phyloP scores from a whole-genome alignment of 2,888 invertebrate genomes.

The Drosophila cracens region DNA sequence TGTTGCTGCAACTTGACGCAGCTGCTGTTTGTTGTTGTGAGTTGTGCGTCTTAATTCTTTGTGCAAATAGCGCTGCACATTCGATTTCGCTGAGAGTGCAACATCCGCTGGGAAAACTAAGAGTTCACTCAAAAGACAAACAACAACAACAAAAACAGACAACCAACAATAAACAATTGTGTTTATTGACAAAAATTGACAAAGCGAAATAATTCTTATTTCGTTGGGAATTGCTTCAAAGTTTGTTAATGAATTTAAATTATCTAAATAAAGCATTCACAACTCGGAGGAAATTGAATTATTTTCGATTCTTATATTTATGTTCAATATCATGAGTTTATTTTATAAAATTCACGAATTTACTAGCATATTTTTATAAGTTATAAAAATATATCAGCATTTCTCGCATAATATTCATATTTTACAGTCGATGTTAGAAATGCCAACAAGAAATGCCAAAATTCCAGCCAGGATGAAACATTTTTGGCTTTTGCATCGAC shows the following conservation, averaged over 20 bases:
- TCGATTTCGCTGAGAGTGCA: conserved; percentile 69
- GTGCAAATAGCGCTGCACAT: conserved; percentile 46
- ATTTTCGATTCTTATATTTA: too few species aligned
- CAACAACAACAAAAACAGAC: conserved; percentile 10
- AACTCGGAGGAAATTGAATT: too few species aligned
- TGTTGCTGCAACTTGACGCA: conserved; percentile 4
- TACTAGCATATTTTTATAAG: too few species aligned
- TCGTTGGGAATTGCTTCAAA: neutral
- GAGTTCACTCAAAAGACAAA: conserved; percentile 2
- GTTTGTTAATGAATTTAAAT: neutral
- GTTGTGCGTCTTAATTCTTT: conserved; percentile 65
- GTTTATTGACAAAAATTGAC: neutral
- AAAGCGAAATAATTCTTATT: neutral
- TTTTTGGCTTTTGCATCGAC: neutral
- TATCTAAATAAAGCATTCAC: neutral
- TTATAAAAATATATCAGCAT: too few species aligned
- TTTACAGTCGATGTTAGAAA: too few species aligned
- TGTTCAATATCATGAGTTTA: too few species aligned
- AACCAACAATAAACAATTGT: neutral
- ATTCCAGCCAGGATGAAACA: too few species aligned
- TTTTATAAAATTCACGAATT: too few species aligned
- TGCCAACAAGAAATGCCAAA: neutral
- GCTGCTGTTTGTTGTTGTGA: conserved; percentile 28
- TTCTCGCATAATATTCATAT: too few species aligned
- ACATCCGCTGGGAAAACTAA: conserved; percentile 34